Evolutionary conservation across 2,888 invertebrate genomes (phyloP).

Genomic region (Blera fallax): DNA sequence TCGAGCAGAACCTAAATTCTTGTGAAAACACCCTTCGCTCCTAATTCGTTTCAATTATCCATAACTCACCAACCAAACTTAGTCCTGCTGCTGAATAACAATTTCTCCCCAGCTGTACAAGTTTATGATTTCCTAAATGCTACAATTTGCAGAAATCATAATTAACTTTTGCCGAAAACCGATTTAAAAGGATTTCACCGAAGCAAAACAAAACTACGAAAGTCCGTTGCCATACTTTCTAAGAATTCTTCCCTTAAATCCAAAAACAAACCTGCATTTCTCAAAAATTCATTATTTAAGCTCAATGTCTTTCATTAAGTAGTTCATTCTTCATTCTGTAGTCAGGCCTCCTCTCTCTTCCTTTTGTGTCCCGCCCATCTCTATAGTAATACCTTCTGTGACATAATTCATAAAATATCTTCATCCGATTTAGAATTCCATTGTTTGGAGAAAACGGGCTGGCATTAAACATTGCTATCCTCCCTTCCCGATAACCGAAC

Average conservation of each 20-base stretch:
- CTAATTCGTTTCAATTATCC: not conserved
- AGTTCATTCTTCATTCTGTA: conserved; percentile 8
- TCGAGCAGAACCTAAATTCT: not conserved
- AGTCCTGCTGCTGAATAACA: not conserved
- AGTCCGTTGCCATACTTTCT: not conserved
- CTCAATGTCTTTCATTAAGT: conserved; percentile 42
- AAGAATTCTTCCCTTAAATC: not conserved
- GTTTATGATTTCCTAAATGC: conserved; percentile 19
- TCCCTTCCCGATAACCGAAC: not conserved
- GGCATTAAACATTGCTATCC: conserved; percentile 21
- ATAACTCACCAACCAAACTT: too few species aligned
- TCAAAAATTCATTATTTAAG: conserved; percentile 43
- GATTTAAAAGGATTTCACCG: conserved; percentile 27
- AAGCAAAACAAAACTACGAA: conserved; percentile 1
- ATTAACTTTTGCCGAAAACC: conserved; percentile 33
- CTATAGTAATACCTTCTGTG: conserved; percentile 25
- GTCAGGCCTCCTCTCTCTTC: not conserved
- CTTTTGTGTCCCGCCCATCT: too few species aligned
- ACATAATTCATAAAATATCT: conserved; percentile 64
- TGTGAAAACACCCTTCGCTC: not conserved
- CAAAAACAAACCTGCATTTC: conserved; percentile 17
- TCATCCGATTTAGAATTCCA: conserved; percentile 61
- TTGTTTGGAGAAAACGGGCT: conserved; percentile 41
- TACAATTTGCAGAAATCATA: conserved; percentile 33
- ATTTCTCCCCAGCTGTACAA: not conserved